phyloP scores from a whole-genome alignment of 2,888 invertebrate genomes.

The Lasioglossum malachurum region DNA sequence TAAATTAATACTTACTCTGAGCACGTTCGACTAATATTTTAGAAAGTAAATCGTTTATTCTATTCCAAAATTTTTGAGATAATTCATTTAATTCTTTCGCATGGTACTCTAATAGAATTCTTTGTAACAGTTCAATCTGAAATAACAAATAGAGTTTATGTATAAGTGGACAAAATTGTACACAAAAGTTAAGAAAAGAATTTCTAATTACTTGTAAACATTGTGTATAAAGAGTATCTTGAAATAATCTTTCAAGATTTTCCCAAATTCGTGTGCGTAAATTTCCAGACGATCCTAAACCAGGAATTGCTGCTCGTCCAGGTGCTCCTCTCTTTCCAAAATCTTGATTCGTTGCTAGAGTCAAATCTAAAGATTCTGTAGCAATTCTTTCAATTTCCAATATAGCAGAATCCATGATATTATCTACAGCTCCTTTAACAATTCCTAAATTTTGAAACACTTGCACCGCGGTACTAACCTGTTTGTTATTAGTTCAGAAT shows the following conservation, averaged over 20 bases:
- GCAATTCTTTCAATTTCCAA: constrained; percentile 85
- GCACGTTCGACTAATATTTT: constrained; percentile 85
- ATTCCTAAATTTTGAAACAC: constrained; percentile 87
- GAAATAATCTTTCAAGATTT: constrained; percentile 94
- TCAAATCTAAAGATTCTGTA: constrained; percentile 85
- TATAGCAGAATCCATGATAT: constrained; percentile 84
- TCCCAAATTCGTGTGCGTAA: constrained; percentile 92
- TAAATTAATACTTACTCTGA: constrained; percentile 78
- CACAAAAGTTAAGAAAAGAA: constrained; percentile 15
- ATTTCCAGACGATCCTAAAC: constrained; percentile 86
- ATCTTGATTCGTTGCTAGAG: constrained; percentile 79
- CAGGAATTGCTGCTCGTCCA: constrained; percentile 87
- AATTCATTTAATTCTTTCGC: constrained; percentile 77
- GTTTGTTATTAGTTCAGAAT: constrained; percentile 60
- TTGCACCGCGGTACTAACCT: constrained; percentile 88
- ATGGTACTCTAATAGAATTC: constrained; percentile 79
- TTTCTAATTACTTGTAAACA: constrained; percentile 88
- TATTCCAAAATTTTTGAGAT: constrained; percentile 87
- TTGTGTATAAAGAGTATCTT: constrained; percentile 90
- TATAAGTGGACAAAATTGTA: not conserved
- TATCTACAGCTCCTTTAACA: constrained; percentile 85
- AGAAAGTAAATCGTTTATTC: constrained; percentile 85
- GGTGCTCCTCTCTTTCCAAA: constrained; percentile 84
- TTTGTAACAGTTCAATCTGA: constrained; percentile 79
- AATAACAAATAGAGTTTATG: constrained; percentile 29